A percentile compares a stretch with the other conserved stretches of the same genome.
phyloP scores from a whole-genome alignment of 2,888 invertebrate species.

The Hypomecis punctinalis region DNA sequence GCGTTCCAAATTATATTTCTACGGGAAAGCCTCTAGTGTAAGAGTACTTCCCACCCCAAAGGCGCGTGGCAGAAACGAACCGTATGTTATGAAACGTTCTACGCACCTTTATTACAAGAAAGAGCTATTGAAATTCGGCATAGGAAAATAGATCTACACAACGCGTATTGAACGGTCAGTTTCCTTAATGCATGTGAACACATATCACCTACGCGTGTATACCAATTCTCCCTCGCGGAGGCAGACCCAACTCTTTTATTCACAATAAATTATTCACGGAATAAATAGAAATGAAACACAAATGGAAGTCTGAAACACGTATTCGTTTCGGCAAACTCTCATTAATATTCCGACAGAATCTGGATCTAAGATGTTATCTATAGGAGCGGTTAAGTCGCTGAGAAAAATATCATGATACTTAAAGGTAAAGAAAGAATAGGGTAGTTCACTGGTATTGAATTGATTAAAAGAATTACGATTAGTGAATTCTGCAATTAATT shows the following conservation, averaged over 20 bases:
- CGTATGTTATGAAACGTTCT: too few species aligned
- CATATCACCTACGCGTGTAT: background rate
- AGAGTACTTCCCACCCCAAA: too few species aligned
- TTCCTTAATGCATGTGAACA: background rate
- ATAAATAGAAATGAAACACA: constrained; percentile 30
- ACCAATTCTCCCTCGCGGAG: constrained; percentile 5
- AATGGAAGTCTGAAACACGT: constrained; percentile 27
- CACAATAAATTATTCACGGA: constrained; percentile 26
- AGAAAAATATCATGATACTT: too few species aligned
- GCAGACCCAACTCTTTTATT: constrained; percentile 20
- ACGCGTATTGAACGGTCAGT: constrained; percentile 6
- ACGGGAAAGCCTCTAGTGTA: too few species aligned
- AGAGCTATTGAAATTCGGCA: background rate
- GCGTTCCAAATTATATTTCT: too few species aligned
- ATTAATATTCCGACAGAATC: constrained; percentile 26
- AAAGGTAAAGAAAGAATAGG: background rate
- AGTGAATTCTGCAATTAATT: too few species aligned
- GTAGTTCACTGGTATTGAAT: background rate
- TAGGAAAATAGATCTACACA: background rate
- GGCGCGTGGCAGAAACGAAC: too few species aligned
- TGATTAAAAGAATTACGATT: background rate
- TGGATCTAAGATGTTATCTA: constrained; percentile 6
- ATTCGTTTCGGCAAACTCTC: constrained; percentile 26
- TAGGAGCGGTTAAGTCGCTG: constrained; percentile 2
- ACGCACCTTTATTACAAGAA: background rate